Evolutionary conservation across 2,797 vertebrate species (phyloP).

Genomic region (Pseudopleuronectes americanus): DNA sequence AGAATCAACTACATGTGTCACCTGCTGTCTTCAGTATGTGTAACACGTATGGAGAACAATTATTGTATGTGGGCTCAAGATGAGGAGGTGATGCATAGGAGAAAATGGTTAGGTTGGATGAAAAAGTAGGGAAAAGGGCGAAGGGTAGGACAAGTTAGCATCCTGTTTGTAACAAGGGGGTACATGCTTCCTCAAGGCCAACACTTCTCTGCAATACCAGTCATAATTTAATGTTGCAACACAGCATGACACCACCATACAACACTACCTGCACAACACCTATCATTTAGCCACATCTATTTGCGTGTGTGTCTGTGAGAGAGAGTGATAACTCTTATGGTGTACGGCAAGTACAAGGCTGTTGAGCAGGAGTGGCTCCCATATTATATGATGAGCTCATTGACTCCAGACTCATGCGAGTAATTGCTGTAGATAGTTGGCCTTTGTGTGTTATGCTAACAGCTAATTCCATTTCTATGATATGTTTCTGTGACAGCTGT

Average conservation of each 20-base stretch:
- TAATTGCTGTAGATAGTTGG: constrained; percentile 38
- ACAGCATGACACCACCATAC: constrained; percentile 76
- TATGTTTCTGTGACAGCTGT: no score
- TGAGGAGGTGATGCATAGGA: constrained; percentile 26
- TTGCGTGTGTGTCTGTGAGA: constrained; percentile 32
- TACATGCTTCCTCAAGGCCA: constrained; percentile 52
- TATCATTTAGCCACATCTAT: constrained; percentile 74
- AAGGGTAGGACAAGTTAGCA: constrained; percentile 34
- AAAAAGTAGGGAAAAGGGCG: not conserved
- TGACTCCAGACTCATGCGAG: constrained; percentile 27
- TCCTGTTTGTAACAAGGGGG: constrained; percentile 43
- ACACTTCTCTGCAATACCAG: constrained; percentile 70
- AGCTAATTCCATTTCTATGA: no score
- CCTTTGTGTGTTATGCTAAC: not conserved
- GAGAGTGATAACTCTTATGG: constrained; percentile 1
- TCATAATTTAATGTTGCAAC: constrained; percentile 67
- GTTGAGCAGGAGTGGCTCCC: not conserved
- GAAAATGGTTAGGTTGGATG: not conserved
- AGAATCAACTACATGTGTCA: not conserved
- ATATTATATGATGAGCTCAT: constrained; percentile 28
- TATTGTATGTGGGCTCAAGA: constrained; percentile 57
- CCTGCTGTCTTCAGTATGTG: not conserved
- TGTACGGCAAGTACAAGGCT: constrained; percentile 22
- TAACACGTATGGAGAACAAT: constrained; percentile 14
- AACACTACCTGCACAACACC: constrained; percentile 70